phyloP scores from a whole-genome alignment of 2,888 invertebrate species.

The Lycaena phlaeas region DNA sequence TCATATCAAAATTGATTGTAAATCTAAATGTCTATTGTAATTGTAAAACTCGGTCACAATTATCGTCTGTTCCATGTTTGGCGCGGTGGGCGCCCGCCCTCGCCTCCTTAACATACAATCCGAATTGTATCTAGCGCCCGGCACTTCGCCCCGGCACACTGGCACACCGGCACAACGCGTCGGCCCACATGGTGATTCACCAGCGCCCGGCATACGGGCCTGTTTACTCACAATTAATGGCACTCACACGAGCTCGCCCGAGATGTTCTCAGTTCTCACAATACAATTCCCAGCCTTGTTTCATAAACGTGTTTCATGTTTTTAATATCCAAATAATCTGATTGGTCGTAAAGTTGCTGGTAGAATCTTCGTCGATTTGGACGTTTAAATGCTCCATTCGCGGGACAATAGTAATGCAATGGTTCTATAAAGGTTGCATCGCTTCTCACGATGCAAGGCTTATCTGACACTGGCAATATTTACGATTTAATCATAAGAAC shows the following conservation, averaged over 20 bases:
- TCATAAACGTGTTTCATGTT: background rate
- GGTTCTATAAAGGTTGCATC: no score
- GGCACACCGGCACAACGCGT: conserved; percentile 26
- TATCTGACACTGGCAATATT: no score
- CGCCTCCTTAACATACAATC: conserved; percentile 69
- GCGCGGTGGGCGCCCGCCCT: conserved; percentile 54
- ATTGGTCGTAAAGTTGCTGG: no score
- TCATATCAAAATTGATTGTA: no score
- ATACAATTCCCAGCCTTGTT: background rate
- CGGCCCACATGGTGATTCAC: conserved; percentile 68
- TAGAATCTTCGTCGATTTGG: no score
- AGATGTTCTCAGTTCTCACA: conserved; percentile 21
- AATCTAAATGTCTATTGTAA: no score
- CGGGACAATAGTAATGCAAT: no score
- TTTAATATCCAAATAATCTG: conserved; percentile 4
- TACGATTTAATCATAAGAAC: no score
- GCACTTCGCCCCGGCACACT: conserved; percentile 30
- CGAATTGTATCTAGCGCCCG: conserved; percentile 33
- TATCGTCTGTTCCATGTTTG: no score
- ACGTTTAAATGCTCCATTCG: no score
- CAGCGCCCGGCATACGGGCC: conserved; percentile 46
- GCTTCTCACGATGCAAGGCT: no score
- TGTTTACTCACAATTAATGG: conserved; percentile 63
- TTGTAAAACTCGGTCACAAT: conserved; percentile 19
- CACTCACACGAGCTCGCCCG: conserved; percentile 34